Base-by-base conservation (phyloP, 2,888 invertebrate genomes). In the Tryphoninae sp. region DNA sequence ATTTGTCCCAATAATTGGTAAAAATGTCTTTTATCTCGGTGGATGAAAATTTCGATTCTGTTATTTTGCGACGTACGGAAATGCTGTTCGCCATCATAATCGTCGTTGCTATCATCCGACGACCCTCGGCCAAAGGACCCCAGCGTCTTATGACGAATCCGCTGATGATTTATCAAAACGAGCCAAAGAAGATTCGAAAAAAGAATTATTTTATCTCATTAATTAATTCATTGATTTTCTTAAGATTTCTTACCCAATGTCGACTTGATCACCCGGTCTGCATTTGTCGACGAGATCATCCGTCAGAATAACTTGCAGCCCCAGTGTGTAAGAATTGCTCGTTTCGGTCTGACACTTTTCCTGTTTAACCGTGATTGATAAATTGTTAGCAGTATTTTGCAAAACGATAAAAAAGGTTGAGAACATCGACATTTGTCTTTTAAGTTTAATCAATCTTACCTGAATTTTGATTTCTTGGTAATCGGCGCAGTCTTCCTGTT, bases 251-350 rank as follows among this genome's bases (percentile, higher is more conserved):
- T 92, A 97, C 97, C 96, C 96, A 83, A 98, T 94, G 83, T 95
- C 94, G 16, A 98, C 94, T 93, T 96, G 96, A 93, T 98, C 97
- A 0, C 98, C 98, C 71, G 98, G 97, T 91, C 97, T 96, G 90
- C 97, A 97, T 82, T 93, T 93, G 91, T 97, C 97, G 0, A 97
- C 97, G 26, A 98, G 93, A 92, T 98, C 98, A 93, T 98, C 95
- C 89, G 89, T 81, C 16, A 91, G 83, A 74, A 89, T 83, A 26
- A 91, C 86, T 83, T 88, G 89, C 67, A 90, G 72, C 1, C 90
- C 90, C 23, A 86, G 83, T 3, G 86, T 82, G 76, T 88, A 88
- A 26, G 86, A 83, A 62, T 74, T 84, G 33, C 73, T 85, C 2
- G 64, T 79, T 23, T 94, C 82, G 96, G 92, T 88, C 95, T 95